Conservation (phyloP, 2,888 invertebrate species). For the Agriopis leucophaearia region DNA sequence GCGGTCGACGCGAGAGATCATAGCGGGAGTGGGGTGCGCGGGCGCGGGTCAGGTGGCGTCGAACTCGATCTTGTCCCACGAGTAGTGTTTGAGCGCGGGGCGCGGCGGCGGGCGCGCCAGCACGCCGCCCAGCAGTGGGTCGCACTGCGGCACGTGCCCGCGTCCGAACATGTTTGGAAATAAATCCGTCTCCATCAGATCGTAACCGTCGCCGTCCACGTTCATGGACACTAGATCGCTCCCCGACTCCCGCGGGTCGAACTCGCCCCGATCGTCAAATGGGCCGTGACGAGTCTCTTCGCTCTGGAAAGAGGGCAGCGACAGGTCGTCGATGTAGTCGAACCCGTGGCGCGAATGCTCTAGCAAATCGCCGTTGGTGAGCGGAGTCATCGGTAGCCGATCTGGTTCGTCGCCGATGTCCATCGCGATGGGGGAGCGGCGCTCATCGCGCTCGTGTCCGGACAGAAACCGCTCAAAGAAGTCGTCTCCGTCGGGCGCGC, state of each 20-base stretch:
- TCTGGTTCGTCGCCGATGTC: slow-evolving; percentile 75
- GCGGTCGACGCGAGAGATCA: slow-evolving; percentile 57
- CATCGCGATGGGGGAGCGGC: slow-evolving; percentile 69
- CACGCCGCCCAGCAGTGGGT: slow-evolving; percentile 91
- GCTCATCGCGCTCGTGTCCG: slow-evolving; percentile 62
- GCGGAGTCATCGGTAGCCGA: slow-evolving; percentile 73
- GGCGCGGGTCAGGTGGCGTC: slow-evolving; percentile 86
- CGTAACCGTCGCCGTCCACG: slow-evolving; percentile 83
- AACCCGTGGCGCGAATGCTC: slow-evolving; percentile 74
- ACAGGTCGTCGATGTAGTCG: slow-evolving; percentile 79
- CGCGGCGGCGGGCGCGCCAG: slow-evolving; percentile 86
- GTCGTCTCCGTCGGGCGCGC: slow-evolving; percentile 71
- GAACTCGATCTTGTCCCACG: slow-evolving; percentile 93
- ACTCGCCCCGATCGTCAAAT: slow-evolving; percentile 74
- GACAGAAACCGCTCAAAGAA: slow-evolving; percentile 75
- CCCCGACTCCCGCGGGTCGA: slow-evolving; percentile 88
- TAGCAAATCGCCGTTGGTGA: slow-evolving; percentile 76
- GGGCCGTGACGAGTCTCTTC: slow-evolving; percentile 70
- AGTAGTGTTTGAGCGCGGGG: slow-evolving; percentile 88
- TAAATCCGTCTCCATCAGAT: slow-evolving; percentile 77
- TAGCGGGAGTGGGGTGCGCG: slow-evolving; percentile 37
- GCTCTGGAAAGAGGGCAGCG: slow-evolving; percentile 76
- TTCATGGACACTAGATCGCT: slow-evolving; percentile 87
- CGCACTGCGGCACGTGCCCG: slow-evolving; percentile 86
- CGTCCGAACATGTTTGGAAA: slow-evolving; percentile 81